Evolutionary conservation across 2,797 vertebrate genomes (phyloP).

Genomic region (Gymnoscopelus braueri): DNA sequence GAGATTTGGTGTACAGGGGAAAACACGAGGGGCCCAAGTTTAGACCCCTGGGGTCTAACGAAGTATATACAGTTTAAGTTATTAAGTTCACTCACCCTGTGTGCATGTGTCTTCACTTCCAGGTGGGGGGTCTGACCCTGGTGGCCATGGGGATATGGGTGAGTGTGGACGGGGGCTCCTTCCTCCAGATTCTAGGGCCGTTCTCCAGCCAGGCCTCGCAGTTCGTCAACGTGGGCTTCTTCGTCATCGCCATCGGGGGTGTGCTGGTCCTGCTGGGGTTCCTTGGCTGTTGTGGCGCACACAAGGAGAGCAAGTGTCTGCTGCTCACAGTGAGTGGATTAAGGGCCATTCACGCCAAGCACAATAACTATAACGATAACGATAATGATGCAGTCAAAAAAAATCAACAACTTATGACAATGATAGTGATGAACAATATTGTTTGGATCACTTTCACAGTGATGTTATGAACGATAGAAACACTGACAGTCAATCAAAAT

Average conservation of each 20-base stretch:
- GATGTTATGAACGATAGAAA: too few relatives aligned
- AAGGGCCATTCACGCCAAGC: background rate
- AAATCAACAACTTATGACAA: too few relatives aligned
- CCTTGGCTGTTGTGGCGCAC: conserved; percentile 86
- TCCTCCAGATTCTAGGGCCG: conserved; percentile 79
- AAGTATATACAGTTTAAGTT: too few relatives aligned
- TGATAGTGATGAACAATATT: too few relatives aligned
- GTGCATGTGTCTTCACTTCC: background rate
- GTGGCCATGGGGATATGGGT: conserved; percentile 90
- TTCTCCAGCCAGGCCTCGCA: conserved; percentile 73
- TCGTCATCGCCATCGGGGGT: conserved; percentile 85
- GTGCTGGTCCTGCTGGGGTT: conserved; percentile 85
- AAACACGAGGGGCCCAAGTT: too few relatives aligned
- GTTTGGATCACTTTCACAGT: too few relatives aligned
- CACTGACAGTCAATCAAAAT: too few relatives aligned
- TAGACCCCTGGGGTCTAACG: too few relatives aligned
- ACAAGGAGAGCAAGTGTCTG: conserved; percentile 90
- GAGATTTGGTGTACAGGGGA: too few relatives aligned
- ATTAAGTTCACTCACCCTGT: too few relatives aligned
- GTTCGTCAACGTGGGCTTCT: conserved; percentile 86
- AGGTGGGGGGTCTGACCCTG: conserved; percentile 83
- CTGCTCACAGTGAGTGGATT: conserved; percentile 83
- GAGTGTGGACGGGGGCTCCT: conserved; percentile 77
- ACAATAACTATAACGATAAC: background rate
- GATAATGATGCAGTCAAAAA: too few relatives aligned